Conservation (phyloP, 1,140 invertebrate species). For the Drosophila aff. region DNA sequence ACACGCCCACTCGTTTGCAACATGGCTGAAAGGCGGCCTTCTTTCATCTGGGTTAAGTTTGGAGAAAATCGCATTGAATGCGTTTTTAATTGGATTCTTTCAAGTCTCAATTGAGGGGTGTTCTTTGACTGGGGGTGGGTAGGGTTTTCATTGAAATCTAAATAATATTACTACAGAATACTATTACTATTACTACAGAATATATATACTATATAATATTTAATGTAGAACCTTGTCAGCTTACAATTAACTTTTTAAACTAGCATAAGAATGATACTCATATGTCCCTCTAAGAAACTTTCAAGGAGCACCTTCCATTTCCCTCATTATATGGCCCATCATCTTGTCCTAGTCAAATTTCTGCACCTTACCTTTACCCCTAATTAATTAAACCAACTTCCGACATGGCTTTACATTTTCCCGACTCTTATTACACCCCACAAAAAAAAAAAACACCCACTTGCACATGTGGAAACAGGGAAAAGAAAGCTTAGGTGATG, state of each 20-base stretch:
- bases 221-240: background rate
- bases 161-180: background rate
- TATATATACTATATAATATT: background rate
- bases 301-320: background rate
- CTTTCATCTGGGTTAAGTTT: constrained; percentile 40
- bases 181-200: background rate
- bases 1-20: constrained; percentile 78
- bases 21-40: constrained; percentile 39
- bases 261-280: background rate
- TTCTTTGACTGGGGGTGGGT: background rate
- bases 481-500: constrained; percentile 4
- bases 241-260: background rate
- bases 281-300: too few relatives aligned
- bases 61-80: constrained; percentile 64
- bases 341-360: constrained; percentile 37
- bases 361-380: constrained; percentile 11
- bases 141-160: background rate
- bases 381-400: constrained; percentile 32
- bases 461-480: constrained; percentile 7
- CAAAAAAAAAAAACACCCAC: constrained; percentile 13
- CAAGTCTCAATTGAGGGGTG: constrained; percentile 18
- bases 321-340: background rate
- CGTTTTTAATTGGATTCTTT: constrained; percentile 80
- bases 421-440: constrained; percentile 23
- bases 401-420: constrained; percentile 1